Evolutionary conservation across 1,140 invertebrate genomes (phyloP).

Genomic region (Leptinotarsa lineolata): DNA sequence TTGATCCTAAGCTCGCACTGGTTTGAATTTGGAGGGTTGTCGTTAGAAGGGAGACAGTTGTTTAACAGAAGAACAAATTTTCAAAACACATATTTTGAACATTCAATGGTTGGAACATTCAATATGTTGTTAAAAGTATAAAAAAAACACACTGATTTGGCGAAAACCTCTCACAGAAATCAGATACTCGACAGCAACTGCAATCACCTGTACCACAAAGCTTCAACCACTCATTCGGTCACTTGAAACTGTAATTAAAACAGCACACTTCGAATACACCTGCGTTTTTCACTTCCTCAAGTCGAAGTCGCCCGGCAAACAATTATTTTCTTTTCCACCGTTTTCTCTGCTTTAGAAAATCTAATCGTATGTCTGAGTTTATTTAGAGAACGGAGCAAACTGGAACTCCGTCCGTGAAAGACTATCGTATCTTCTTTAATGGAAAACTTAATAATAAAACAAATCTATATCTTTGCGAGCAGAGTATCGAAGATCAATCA

Average conservation of each 20-base stretch:
- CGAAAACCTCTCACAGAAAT: no score
- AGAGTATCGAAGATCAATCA: no score
- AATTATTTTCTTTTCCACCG: background rate
- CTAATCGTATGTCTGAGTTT: slow-evolving; percentile 7
- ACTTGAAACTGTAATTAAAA: background rate
- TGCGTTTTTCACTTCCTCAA: background rate
- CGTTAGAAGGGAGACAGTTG: no score
- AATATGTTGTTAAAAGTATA: no score
- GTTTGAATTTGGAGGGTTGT: no score
- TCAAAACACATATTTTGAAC: no score
- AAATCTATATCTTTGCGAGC: background rate
- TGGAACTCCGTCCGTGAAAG: background rate
- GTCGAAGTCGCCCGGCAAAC: background rate
- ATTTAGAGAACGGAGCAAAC: slow-evolving; percentile 2
- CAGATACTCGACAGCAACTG: background rate
- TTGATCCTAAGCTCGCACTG: no score
- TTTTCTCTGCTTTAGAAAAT: background rate
- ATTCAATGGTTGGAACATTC: no score
- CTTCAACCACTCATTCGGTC: background rate
- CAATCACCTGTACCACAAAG: background rate
- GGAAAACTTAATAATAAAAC: background rate
- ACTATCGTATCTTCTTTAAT: background rate
- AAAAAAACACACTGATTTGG: no score
- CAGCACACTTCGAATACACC: background rate
- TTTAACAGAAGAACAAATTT: no score